Conservation (phyloP, 2,113 vertebrate species). For the Thalassarche chlororhynchos region DNA sequence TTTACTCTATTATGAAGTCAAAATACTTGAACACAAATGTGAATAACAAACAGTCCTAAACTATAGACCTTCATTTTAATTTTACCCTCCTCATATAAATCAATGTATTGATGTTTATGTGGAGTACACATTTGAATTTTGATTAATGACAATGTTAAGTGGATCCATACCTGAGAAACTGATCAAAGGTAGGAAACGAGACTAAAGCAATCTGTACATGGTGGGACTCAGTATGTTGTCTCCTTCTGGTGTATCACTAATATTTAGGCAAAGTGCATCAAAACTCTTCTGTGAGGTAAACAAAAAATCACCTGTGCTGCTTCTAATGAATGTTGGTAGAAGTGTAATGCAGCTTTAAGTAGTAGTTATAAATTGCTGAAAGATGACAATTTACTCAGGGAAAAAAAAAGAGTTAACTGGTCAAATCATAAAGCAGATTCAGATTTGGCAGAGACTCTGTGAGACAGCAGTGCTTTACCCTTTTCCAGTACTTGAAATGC, state of each 20-base stretch:
- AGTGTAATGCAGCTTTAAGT: background rate
- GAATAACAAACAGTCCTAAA: background rate
- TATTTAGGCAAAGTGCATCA: background rate
- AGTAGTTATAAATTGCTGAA: background rate
- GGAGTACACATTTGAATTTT: background rate
- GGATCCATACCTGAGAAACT: background rate
- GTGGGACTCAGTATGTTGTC: background rate
- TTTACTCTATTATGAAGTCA: background rate
- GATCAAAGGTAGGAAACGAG: background rate
- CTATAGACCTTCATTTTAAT: background rate
- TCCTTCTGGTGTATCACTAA: background rate
- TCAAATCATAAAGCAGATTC: background rate
- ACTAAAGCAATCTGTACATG: background rate
- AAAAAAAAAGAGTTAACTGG: background rate
- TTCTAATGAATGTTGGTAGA: background rate
- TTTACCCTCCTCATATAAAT: background rate
- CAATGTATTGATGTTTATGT: background rate
- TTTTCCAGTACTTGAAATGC: background rate
- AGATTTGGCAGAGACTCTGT: background rate
- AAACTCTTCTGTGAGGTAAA: background rate
- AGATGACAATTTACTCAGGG: background rate
- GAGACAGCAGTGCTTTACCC: background rate
- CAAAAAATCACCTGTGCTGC: background rate
- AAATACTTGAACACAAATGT: background rate
- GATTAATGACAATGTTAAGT: background rate